Base-by-base conservation (phyloP, 2,888 invertebrate genomes). In the Trilocha varians region DNA sequence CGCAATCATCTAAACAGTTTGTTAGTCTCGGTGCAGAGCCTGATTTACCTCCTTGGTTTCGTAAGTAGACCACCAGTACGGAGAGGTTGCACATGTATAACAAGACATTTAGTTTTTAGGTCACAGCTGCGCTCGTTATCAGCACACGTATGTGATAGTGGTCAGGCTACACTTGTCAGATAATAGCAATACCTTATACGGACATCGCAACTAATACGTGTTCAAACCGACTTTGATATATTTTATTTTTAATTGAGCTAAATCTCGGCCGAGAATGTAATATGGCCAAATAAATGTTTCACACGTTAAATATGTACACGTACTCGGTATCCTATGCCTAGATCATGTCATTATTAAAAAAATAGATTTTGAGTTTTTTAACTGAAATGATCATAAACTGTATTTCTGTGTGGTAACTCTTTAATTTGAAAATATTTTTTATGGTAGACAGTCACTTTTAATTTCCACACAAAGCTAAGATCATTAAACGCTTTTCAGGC, bases 121-220 rank as follows among this genome's bases (percentile, higher is more conserved):
- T 79, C 83, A 80, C 82, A 83, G 83, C 82, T 83, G 83, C 69
- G 65, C 52, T 48, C 62, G 58, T 74, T 80, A 78, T 73, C 71
- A 71, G 48, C 53, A 53, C 59, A 59, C 61, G 57, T 66, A 51
- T 69, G 68, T 65, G 68, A 70, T 70, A 72, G 65, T 65, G 54
- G 62, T 67, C 62, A 57, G 52, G 58, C 59, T 42, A 59, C 49
- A 51, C 55, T 53, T 47, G 43, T 48, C 51, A 64, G 57, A 65
- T 68, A 63, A 67, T 70, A 60, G 64, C 52, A 60, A 44, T 48
- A 55, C 63, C 68, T 56, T 64, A 52, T 61, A 65, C 48, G 57
- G 57, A 48, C 50, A 46, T 48, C 53, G 46, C 45, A 50, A 45
- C 38, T 40, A 44, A 34, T 32, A 36, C 38, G 25, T 13, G 37